A percentile compares a stretch with the other conserved stretches of the same genome.
Conservation (phyloP, 2,888 invertebrate genomes). For the Oligia strigilis region DNA sequence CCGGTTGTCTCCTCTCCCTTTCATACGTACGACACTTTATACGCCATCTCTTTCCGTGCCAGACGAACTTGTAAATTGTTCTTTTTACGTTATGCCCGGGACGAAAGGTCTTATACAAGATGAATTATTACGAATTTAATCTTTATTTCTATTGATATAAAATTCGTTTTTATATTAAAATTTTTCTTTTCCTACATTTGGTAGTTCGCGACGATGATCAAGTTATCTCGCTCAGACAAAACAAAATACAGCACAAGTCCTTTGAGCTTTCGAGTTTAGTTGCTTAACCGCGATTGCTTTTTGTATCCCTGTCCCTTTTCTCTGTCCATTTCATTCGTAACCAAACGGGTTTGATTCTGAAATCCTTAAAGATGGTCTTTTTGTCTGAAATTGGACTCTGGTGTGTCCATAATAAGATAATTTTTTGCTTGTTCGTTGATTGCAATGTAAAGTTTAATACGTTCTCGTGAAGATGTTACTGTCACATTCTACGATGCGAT, state of each 20-base stretch:
- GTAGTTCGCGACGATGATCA: constrained; percentile 82
- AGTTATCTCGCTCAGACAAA: constrained; percentile 90
- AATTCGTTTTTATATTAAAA: constrained; percentile 59
- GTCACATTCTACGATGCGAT: constrained; percentile 83
- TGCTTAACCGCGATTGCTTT: constrained; percentile 89
- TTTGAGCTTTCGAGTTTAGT: constrained; percentile 90
- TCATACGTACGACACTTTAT: constrained; percentile 72
- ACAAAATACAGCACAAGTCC: constrained; percentile 90
- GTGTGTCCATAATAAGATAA: constrained; percentile 56
- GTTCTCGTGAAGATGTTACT: constrained; percentile 88
- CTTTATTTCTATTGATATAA: constrained; percentile 66
- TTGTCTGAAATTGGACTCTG: constrained; percentile 73
- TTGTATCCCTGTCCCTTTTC: constrained; percentile 89
- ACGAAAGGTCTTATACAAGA: constrained; percentile 75
- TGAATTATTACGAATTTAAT: constrained; percentile 58
- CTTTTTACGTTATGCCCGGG: constrained; percentile 83
- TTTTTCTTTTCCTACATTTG: constrained; percentile 73
- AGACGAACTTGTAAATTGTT: constrained; percentile 91
- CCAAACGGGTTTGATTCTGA: constrained; percentile 86
- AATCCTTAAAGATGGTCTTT: constrained; percentile 78
- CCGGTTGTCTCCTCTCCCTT: constrained; percentile 77
- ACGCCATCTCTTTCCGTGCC: constrained; percentile 82
- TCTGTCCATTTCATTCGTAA: constrained; percentile 89
- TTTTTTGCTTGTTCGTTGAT: constrained; percentile 61
- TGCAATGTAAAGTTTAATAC: constrained; percentile 75